A percentile compares a stretch with the other conserved stretches of the same genome.
These are phyloP conservation scores for Camponotus fellah DNA, from an alignment of 2,888 invertebrate genomes.

Conservation along the genomic window DNA sequence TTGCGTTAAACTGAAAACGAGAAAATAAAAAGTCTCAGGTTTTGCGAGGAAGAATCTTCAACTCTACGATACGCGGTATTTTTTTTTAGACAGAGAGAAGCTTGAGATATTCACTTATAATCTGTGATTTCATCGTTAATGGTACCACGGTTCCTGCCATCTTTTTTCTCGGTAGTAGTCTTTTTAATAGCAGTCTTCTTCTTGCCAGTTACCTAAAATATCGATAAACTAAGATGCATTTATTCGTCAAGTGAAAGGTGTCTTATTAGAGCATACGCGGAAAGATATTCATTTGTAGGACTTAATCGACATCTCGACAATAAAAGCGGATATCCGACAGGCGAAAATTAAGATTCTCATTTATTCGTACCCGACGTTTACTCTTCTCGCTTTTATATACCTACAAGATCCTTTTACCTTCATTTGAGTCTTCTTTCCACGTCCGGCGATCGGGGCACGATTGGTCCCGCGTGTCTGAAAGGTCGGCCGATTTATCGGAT, in stretches of 20 bases:
- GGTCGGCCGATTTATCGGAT: slow-evolving; percentile 80
- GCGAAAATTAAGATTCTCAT: neutral
- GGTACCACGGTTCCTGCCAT: slow-evolving; percentile 79
- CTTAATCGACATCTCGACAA: neutral
- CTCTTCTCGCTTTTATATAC: neutral
- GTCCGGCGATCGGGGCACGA: slow-evolving; percentile 79
- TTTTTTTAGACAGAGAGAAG: neutral
- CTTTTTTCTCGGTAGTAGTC: slow-evolving; percentile 81
- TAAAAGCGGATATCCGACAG: slow-evolving; percentile 35
- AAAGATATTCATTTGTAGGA: neutral
- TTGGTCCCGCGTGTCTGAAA: slow-evolving; percentile 81
- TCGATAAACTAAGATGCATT: neutral
- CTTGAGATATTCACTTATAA: slow-evolving; percentile 78
- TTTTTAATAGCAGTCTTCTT: slow-evolving; percentile 80
- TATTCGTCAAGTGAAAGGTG: neutral
- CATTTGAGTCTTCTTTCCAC: slow-evolving; percentile 84
- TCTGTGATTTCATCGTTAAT: slow-evolving; percentile 81
- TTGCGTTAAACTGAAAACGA: neutral
- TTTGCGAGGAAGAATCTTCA: neutral
- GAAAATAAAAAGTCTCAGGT: neutral
- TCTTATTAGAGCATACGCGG: neutral
- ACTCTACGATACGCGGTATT: neutral
- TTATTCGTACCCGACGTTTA: neutral
- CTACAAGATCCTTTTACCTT: slow-evolving; percentile 77
- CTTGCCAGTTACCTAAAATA: slow-evolving; percentile 81